Conservation (phyloP, 2,888 invertebrate species). For the Rhynchonema sp. region DNA sequence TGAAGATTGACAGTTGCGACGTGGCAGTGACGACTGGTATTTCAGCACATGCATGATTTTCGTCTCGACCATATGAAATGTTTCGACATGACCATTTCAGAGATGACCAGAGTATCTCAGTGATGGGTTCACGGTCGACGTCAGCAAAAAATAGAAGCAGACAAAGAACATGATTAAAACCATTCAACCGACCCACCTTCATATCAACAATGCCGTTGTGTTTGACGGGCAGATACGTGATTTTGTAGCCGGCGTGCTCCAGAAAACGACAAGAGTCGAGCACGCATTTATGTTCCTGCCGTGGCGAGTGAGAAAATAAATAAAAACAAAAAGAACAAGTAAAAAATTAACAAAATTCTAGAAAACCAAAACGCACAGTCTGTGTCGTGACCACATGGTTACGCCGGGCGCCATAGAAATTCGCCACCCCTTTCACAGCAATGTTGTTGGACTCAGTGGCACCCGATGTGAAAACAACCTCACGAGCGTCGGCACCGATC, state of each 20-base stretch:
- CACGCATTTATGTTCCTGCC: constrained; percentile 93
- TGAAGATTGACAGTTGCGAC: too few relatives aligned
- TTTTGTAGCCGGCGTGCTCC: constrained; percentile 77
- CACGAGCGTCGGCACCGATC: constrained; percentile 82
- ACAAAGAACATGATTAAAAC: neutral
- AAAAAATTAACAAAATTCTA: neutral
- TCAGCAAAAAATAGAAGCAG: constrained; percentile 3
- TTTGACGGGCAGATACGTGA: constrained; percentile 83
- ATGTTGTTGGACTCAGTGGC: constrained; percentile 98
- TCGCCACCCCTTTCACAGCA: constrained; percentile 79
- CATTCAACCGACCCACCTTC: constrained; percentile 29
- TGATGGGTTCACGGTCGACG: neutral
- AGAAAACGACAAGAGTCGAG: constrained; percentile 85
- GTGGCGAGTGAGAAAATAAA: neutral
- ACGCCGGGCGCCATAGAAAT: constrained; percentile 74
- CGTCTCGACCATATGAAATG: too few relatives aligned
- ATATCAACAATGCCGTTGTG: constrained; percentile 59
- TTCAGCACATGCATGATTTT: too few relatives aligned
- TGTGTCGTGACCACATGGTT: constrained; percentile 91
- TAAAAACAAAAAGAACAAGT: neutral
- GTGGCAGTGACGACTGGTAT: too few relatives aligned
- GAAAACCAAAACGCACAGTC: constrained; percentile 40
- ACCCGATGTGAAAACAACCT: constrained; percentile 94
- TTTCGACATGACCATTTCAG: too few relatives aligned
- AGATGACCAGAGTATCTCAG: too few relatives aligned